Percentiles rank a stretch among this genome's conserved stretches.
phyloP scores from a whole-genome alignment of 2,797 vertebrate species.

The Eulemur coronatus region DNA sequence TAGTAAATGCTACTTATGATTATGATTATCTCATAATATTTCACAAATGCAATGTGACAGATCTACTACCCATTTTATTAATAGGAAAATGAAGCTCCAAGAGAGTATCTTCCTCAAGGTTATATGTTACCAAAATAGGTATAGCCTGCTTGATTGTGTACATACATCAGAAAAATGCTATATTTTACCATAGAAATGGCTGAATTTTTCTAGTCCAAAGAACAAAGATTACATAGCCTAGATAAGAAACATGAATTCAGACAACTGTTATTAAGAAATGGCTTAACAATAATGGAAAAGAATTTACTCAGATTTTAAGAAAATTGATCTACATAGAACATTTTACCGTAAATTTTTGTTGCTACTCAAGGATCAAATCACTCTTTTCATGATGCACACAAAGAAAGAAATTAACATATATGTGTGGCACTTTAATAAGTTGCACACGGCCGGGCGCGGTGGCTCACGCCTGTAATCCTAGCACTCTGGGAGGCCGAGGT shows the following conservation, averaged over 20 bases:
- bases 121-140: neutral
- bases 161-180: neutral
- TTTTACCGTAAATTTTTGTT: neutral
- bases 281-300: neutral
- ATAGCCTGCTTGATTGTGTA: neutral
- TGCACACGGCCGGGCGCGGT: neutral
- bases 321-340: neutral
- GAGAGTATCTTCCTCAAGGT: neutral
- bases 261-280: neutral
- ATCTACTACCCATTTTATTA: neutral
- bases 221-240: neutral
- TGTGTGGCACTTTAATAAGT: neutral
- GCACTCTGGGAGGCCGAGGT: no score
- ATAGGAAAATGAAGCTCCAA: neutral
- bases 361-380: neutral
- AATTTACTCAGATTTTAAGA: slow-evolving; percentile 11
- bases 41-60: neutral
- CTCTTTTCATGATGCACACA: neutral
- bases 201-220: neutral
- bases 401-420: neutral
- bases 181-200: neutral
- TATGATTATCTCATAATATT: neutral
- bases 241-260: neutral
- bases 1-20: neutral
- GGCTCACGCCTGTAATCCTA: no score